These are phyloP conservation scores for Cryptoprocta ferox DNA, from an alignment of 2,797 vertebrate genomes.

Conservation along the genomic window DNA sequence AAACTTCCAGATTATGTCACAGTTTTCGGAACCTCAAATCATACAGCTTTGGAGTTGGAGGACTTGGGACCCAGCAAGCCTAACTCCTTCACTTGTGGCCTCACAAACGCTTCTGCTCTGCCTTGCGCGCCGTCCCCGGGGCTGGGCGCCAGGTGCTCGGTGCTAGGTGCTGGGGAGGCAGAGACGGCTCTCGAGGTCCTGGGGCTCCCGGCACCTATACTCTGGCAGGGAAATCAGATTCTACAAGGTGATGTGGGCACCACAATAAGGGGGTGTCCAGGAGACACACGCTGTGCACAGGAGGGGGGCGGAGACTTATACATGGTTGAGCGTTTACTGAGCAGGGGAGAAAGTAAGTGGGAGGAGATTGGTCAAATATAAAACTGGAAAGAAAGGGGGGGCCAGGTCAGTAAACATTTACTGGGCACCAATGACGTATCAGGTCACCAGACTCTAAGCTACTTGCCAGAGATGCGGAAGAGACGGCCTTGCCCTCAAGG, in stretches of 20 bases:
- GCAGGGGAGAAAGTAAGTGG: not conserved
- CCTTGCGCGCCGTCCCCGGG: not conserved
- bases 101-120: not conserved
- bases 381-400: not conserved
- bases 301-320: not conserved
- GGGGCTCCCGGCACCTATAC: not conserved
- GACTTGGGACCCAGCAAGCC: not conserved
- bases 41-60: not conserved
- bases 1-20: slow-evolving; percentile 73
- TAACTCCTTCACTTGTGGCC: not conserved
- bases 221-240: not conserved
- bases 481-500: not conserved
- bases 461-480: slow-evolving; percentile 4
- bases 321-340: not conserved
- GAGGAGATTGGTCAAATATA: not conserved
- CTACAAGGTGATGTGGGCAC: not conserved
- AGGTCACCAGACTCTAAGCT: not conserved
- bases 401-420: not conserved
- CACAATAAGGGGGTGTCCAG: not conserved
- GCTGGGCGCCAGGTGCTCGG: not conserved
- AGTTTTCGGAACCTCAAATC: not conserved
- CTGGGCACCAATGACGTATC: not conserved
- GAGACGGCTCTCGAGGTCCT: not conserved
- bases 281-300: not conserved
- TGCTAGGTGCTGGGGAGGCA: not conserved